Evolutionary conservation across 2,113 vertebrate species (phyloP), one percentile per base, ranked within the genome.

Genomic region (Bagarius yarrelli): DNA sequence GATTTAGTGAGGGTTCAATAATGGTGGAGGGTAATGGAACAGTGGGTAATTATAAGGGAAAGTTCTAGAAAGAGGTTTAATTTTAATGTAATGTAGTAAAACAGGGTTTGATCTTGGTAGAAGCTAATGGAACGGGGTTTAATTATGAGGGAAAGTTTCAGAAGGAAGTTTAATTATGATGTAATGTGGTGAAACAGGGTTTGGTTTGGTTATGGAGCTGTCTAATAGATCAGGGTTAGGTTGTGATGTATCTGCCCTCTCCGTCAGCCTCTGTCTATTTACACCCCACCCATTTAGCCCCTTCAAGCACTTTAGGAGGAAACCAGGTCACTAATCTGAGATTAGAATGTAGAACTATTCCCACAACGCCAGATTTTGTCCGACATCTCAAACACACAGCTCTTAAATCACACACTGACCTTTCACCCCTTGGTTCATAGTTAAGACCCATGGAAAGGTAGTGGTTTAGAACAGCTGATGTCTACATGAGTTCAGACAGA

Each of bases 241-340:
- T 44, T 14, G 8, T 66, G 63, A 64, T n/a, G 60, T 9, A 25
- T 3, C 2, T 14, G 2, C 12, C 79, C 74, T 75, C 34, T 60
- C 66, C 19, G 21, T 69, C 3, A 13, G 3, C 40, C 66, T 69
- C 13, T 53, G 50, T 55, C 0, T 72, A 15, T 36, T 21, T 47
- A 75, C 79, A 32, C 55, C 59, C 50, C 61, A 79, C 76, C 40
- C 2, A 23, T 52, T 34, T 60, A 27, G 15, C 12, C 70, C 70
- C 79, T 83, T 71, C 85, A 83, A 89, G 87, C 88, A 87, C 83
- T 90, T 90, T 89, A 85, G 85, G 77, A 86, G 83, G 73, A 86
- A 91, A 92, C 85, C 87, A 89, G 89, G 90, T 92, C 88, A 90
- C 86, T 90, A 89, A 91, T 91, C 91, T 89, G 81, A 89, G 80